Base-by-base conservation (phyloP, 1,140 invertebrate genomes). In the Dryas iulia region DNA sequence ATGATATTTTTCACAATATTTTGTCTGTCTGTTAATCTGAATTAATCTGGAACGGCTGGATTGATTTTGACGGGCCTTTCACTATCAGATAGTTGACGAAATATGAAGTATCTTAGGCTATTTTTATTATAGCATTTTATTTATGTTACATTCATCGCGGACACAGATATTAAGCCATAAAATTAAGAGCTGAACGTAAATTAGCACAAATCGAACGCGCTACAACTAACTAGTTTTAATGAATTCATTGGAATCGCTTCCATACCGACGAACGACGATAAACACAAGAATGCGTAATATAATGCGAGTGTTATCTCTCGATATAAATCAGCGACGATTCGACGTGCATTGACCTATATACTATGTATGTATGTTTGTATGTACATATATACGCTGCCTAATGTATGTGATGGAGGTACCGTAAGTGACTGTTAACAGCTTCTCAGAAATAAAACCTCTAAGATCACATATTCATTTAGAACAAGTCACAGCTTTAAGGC, bases 251-350 rank as follows among this genome's bases (percentile, higher is more conserved):
- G 14, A 21, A 7, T 18, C 1, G 12, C 8, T 5, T 14, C 1
- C 39, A n/a, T n/a, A n/a, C 14, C 39, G 35, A 7, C 35, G 35
- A 3, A 39, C 14, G n/a, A 8, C 35, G 35, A 47, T 47, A 10
- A 47, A 47, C 8, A 47, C 14, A 14, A 47, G 39, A 47, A 47
- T 47, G 3, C 33, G 33, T 35, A 35, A 35, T 35, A 35, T 35
- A 35, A 35, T 35, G 39, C 39, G 39, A 21, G 14, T 47, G 14
- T 47, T 47, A 47, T 47, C 39, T 47, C 39, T 47, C 18, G 14
- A 47, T 47, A 47, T 47, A 47, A 47, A 47, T 47, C 39, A 47
- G 39, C n/a, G 39, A 47, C 39, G 39, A 47, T 47, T 47, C 39
- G 39, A 47, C 39, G 39, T 21, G 39, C 39, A 14, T 47, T 47